Evolutionary conservation across 2,113 vertebrate species (phyloP).

Genomic region (Delphinus delphis): DNA sequence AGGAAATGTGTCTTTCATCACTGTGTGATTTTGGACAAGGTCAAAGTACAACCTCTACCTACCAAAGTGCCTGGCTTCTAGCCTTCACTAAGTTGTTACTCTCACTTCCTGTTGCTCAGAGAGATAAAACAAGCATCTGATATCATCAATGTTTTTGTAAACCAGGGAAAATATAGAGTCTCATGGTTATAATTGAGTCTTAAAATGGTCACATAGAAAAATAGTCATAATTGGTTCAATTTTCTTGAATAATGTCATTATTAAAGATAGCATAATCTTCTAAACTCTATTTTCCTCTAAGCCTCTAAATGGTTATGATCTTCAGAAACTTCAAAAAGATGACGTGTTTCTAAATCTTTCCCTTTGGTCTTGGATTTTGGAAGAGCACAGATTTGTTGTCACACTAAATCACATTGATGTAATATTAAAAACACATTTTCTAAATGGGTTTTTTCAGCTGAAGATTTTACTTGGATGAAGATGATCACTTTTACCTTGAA

Average conservation of each 20-base stretch:
- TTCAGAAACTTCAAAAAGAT: background rate
- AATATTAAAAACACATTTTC: slow-evolving; percentile 59
- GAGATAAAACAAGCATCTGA: background rate
- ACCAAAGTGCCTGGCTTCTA: too few relatives aligned
- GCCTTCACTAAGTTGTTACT: background rate
- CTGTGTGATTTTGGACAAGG: background rate
- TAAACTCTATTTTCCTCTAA: background rate
- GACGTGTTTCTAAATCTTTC: background rate
- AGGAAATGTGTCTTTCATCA: background rate
- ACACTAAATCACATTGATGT: slow-evolving; percentile 1
- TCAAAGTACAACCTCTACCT: background rate
- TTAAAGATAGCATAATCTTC: background rate
- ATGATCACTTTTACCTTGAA: background rate
- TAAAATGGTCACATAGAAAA: background rate
- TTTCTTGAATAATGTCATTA: background rate
- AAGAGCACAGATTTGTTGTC: background rate
- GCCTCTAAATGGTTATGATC: background rate
- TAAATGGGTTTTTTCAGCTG: background rate
- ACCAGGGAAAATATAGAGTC: background rate
- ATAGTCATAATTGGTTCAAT: background rate
- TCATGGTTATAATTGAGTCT: background rate
- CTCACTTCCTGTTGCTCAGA: background rate
- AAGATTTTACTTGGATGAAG: slow-evolving; percentile 31
- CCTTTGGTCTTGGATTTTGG: background rate
- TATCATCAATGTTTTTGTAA: background rate